Evolutionary conservation across 2,797 vertebrate species (phyloP).

Genomic region (Eulemur coronatus): DNA sequence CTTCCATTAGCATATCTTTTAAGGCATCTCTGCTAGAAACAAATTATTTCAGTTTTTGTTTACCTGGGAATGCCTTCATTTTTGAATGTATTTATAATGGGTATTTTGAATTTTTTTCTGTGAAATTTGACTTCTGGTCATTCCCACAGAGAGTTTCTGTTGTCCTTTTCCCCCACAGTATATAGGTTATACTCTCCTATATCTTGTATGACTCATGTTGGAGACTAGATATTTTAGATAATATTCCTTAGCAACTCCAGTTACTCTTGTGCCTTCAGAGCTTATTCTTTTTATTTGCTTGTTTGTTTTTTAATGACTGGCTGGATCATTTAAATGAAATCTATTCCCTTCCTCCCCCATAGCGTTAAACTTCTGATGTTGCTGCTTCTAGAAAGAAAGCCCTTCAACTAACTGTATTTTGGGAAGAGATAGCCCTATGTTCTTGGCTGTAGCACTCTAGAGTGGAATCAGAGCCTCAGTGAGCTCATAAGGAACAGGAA

Average conservation of each 20-base stretch:
- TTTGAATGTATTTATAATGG: not conserved
- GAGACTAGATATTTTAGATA: not conserved
- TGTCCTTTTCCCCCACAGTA: not conserved
- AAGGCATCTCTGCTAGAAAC: not conserved
- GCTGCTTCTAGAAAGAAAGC: not conserved
- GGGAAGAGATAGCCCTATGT: not conserved
- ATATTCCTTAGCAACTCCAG: not conserved
- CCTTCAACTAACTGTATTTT: not conserved
- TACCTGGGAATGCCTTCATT: not conserved
- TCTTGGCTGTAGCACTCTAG: not conserved
- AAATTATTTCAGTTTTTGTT: conserved; percentile 30
- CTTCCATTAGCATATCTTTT: not conserved
- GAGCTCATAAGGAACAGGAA: not conserved
- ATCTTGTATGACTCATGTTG: not conserved
- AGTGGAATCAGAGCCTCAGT: not conserved
- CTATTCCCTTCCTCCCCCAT: not conserved
- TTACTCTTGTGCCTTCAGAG: not conserved
- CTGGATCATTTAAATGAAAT: not conserved
- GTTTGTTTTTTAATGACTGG: not conserved
- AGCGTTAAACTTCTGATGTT: not conserved
- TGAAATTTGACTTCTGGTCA: not conserved
- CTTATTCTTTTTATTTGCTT: not conserved
- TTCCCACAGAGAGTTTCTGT: not conserved
- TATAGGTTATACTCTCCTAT: not conserved
- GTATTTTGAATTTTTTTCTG: not conserved